Evolutionary conservation across 1,140 invertebrate genomes (phyloP), one percentile per base, ranked within the genome.

Genomic region (Sipha flava): DNA sequence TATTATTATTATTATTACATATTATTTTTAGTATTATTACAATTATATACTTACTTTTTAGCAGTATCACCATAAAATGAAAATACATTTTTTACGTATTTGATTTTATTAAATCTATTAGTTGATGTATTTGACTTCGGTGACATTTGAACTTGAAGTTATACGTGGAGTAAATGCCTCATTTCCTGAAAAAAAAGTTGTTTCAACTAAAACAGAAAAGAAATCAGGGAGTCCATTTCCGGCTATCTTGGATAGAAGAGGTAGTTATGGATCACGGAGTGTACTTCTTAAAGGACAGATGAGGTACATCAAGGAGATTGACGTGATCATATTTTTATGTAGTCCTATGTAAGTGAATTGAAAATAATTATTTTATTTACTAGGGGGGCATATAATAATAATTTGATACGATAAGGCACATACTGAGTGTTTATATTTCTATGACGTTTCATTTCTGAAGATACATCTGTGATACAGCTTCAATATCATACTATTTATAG

Each of bases 281-380:
- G 90, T 94, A 29, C 84, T 94, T 12, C 85, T 94, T 0, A 93
- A 94, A 83, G 94, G 94, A n/a, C 93, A 95, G 83, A 94, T 96
- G 89, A 90, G 91, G 83, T 91, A 91, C 82, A 87, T 96, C 1
- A 89, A 91, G 57, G 92, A 95, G 81, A 90, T 93, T 43, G 90
- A 92, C 72, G 89, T 90, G 0, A 89, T 95, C 16, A 91, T 94
- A 62, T 96, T 94, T 83, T 87, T 96, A 0, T 95, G 94, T 83
- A 93, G 92, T 84, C 94, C 94, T 12, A 85, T 95, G 91, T 95
- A 86, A 90, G 91, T 89, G 49, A 43, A 26, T 16, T 57, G 3
- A 49, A 18, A 14, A 57, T 29, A 29, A 16, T 26, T 29, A 54
- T 23, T n/a, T n/a, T n/a, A n/a, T n/a, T n/a, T n/a, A n/a, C n/a